These are phyloP conservation scores for Parnassius glacialis DNA, from an alignment of 2,888 invertebrate genomes.

Conservation along the genomic window DNA sequence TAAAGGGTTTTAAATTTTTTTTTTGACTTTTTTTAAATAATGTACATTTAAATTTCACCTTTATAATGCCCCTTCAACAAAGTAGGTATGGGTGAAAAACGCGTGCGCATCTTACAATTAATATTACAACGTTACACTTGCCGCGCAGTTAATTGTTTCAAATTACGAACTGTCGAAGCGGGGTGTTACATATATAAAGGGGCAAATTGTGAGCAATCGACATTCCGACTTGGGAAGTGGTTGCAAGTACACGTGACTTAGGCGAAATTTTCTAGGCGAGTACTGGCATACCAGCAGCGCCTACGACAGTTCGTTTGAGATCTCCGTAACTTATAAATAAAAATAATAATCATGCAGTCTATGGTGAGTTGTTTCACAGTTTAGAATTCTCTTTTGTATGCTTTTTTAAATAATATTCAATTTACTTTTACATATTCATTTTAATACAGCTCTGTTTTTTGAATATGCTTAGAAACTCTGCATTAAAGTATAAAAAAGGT, in stretches of 20 bases:
- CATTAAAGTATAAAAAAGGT: no score
- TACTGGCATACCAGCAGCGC: constrained; percentile 75
- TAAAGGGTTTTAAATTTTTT: background rate
- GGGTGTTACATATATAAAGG: constrained; percentile 75
- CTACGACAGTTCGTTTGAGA: constrained; percentile 79
- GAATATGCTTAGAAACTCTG: no score
- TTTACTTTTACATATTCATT: no score
- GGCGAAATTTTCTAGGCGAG: constrained; percentile 79
- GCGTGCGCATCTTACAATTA: constrained; percentile 66
- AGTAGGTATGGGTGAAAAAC: constrained; percentile 41
- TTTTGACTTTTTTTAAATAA: background rate
- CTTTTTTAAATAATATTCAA: no score
- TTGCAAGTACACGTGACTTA: constrained; percentile 70
- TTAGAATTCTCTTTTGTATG: no score
- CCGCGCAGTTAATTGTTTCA: constrained; percentile 73
- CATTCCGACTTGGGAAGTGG: constrained; percentile 70
- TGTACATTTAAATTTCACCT: constrained; percentile 17
- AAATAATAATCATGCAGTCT: constrained; percentile 77
- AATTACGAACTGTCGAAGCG: constrained; percentile 68
- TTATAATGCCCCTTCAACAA: constrained; percentile 35
- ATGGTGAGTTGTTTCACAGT: constrained; percentile 59
- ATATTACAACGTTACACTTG: constrained; percentile 74
- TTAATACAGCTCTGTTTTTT: no score
- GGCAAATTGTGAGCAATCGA: constrained; percentile 55
- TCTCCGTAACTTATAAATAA: constrained; percentile 66